Evolutionary conservation across 2,888 invertebrate species (phyloP).

Genomic region (Dicyrtomina minuta): DNA sequence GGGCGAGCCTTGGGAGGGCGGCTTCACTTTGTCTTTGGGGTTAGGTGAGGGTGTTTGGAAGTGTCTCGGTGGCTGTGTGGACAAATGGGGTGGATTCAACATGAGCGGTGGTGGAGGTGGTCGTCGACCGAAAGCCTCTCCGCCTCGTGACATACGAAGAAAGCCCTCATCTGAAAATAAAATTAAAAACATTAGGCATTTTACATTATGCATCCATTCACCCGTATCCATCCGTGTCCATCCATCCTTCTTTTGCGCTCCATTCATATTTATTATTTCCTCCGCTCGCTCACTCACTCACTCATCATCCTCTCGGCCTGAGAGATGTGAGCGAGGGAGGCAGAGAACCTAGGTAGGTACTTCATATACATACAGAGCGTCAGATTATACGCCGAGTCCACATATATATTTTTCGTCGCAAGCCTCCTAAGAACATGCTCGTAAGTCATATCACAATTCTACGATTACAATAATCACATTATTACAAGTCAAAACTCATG

Average conservation of each 20-base stretch:
- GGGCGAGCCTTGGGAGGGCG: constrained; percentile 4
- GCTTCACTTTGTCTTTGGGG: constrained; percentile 41
- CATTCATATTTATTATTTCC: constrained; percentile 5
- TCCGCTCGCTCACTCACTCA: not conserved
- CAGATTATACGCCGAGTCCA: too few relatives aligned
- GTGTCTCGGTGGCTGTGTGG: constrained; percentile 52
- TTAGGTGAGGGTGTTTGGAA: constrained; percentile 46
- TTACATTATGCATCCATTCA: too few relatives aligned
- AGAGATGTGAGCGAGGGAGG: too few relatives aligned
- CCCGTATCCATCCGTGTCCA: not conserved
- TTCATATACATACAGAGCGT: too few relatives aligned
- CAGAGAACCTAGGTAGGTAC: too few relatives aligned
- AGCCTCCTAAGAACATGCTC: too few relatives aligned
- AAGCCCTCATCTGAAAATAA: constrained; percentile 53
- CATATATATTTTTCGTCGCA: too few relatives aligned
- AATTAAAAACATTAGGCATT: constrained; percentile 8
- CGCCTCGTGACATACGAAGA: constrained; percentile 54
- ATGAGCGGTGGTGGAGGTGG: constrained; percentile 53
- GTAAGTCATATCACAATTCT: not conserved
- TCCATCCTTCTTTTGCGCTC: not conserved
- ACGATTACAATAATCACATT: constrained; percentile 1
- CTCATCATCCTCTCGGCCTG: not conserved
- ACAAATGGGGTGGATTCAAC: constrained; percentile 52
- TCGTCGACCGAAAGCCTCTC: constrained; percentile 53
- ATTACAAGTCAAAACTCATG: constrained; percentile 12